These are phyloP conservation scores for Chymomyza fuscimana DNA, from an alignment of 2,888 invertebrate genomes.

Conservation along the genomic window DNA sequence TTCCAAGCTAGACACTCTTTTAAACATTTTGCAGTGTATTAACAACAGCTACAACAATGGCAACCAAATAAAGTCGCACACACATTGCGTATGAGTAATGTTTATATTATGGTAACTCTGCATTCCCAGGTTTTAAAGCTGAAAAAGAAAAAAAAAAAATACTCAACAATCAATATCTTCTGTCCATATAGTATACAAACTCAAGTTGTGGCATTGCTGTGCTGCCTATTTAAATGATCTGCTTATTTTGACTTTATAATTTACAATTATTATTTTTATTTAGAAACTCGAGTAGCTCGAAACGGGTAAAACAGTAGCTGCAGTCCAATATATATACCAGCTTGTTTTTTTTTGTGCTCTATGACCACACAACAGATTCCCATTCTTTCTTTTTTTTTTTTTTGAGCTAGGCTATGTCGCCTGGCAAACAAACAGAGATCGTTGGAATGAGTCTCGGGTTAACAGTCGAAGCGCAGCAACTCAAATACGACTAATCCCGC, in stretches of 20 bases:
- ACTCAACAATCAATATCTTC: too few relatives aligned
- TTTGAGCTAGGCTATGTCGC: conserved; percentile 5
- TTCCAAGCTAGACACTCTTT: not conserved
- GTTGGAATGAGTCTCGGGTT: not conserved
- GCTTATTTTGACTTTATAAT: conserved; percentile 74
- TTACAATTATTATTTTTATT: conserved; percentile 75
- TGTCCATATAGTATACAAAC: too few relatives aligned
- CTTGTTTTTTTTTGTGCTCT: not conserved
- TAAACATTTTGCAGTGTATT: conserved; percentile 17
- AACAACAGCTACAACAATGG: conserved; percentile 16
- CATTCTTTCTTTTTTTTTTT: not conserved
- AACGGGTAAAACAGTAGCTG: conserved; percentile 22
- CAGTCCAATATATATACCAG: not conserved
- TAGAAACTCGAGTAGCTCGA: conserved; percentile 61
- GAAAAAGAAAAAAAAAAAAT: conserved; percentile 14
- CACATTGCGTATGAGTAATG: conserved; percentile 42
- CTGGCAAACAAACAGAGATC: conserved; percentile 12
- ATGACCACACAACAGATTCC: conserved; percentile 39
- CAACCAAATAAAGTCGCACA: conserved; percentile 7
- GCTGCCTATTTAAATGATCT: conserved; percentile 63
- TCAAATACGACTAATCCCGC: conserved; percentile 79
- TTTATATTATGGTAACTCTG: conserved; percentile 3
- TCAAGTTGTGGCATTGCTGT: not conserved
- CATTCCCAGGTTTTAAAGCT: conserved; percentile 14
- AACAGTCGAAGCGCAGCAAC: conserved; percentile 74